phyloP scores from a whole-genome alignment of 2,888 invertebrate species.

The Caenorhabditis sp. region DNA sequence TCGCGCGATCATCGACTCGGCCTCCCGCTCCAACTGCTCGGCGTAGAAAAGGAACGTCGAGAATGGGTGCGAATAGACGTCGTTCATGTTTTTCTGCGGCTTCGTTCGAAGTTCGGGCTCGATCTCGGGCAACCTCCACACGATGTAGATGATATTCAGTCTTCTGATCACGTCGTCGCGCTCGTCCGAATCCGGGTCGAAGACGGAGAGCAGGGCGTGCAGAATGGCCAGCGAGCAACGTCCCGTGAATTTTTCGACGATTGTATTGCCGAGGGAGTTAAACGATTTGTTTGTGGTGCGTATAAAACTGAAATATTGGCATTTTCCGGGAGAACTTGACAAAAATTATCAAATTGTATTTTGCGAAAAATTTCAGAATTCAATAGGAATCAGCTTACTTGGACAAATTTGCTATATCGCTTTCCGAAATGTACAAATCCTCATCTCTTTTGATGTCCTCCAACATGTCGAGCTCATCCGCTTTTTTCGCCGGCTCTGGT shows the following conservation, averaged over 20 bases:
- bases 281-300: slow-evolving; percentile 57
- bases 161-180: slow-evolving; percentile 56
- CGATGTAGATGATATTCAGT: slow-evolving; percentile 59
- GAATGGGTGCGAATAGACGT: slow-evolving; percentile 44
- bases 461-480: slow-evolving; percentile 29
- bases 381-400: slow-evolving; percentile 35
- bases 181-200: slow-evolving; percentile 31
- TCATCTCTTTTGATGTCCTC: slow-evolving; percentile 47
- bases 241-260: slow-evolving; percentile 32
- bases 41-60: slow-evolving; percentile 44
- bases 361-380: too few relatives aligned
- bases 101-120: slow-evolving; percentile 34
- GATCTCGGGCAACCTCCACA: slow-evolving; percentile 52
- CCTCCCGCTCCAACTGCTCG: slow-evolving; percentile 6
- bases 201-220: slow-evolving; percentile 53
- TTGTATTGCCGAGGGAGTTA: slow-evolving; percentile 33
- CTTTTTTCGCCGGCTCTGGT: slow-evolving; percentile 9
- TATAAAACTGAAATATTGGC: slow-evolving; percentile 34
- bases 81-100: slow-evolving; percentile 35
- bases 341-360: background rate
- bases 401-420: slow-evolving; percentile 25
- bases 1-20: slow-evolving; percentile 29
- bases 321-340: background rate
- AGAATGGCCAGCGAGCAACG: slow-evolving; percentile 42
- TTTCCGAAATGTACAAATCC: slow-evolving; percentile 53